Evolutionary conservation across 2,797 vertebrate species (phyloP), one percentile per base, ranked within the genome.

Genomic region (Borostomias antarcticus): DNA sequence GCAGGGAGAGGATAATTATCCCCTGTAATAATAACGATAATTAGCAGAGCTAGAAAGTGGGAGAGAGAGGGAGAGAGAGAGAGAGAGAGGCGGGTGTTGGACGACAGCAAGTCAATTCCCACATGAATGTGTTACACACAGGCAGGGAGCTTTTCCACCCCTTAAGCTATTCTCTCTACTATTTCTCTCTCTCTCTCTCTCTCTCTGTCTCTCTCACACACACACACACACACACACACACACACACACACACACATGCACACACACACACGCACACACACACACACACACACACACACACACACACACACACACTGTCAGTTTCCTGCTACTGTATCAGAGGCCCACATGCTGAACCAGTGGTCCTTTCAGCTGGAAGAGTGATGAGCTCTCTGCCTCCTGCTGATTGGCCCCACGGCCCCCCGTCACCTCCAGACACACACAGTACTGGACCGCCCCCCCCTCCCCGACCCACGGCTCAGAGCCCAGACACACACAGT

Each of bases 11-110:
- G 84, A 82, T 89, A 90, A 91, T 92, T 87, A 90, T 84, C 82
- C 82, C 72, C 67, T 77, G 72, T 86, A 89, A 90, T 86, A 87
- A 89, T 91, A 88, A 91, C 62, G 81, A 89, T 90, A 89, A 92
- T 89, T 89, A 87, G 85, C 73, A 72, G 76, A 85, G 80, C 76
- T 84, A 85, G 74, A 82, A 85, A 85, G 77, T 76, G 82, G 85
- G 82, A 87, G n/a, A n/a, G n/a, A n/a, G n/a, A n/a, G n/a, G n/a
- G n/a, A n/a, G n/a, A n/a, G n/a, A n/a, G n/a, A n/a, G n/a, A n/a
- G n/a, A n/a, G n/a, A n/a, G n/a, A n/a, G n/a, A n/a, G n/a, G n/a
- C n/a, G n/a, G n/a, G n/a, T n/a, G n/a, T n/a, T n/a, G n/a, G n/a
- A n/a, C n/a, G n/a, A n/a, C n/a, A n/a, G n/a, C n/a, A n/a, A n/a